Evolutionary conservation across 2,113 vertebrate genomes (phyloP).

Genomic region (Propithecus coquereli): DNA sequence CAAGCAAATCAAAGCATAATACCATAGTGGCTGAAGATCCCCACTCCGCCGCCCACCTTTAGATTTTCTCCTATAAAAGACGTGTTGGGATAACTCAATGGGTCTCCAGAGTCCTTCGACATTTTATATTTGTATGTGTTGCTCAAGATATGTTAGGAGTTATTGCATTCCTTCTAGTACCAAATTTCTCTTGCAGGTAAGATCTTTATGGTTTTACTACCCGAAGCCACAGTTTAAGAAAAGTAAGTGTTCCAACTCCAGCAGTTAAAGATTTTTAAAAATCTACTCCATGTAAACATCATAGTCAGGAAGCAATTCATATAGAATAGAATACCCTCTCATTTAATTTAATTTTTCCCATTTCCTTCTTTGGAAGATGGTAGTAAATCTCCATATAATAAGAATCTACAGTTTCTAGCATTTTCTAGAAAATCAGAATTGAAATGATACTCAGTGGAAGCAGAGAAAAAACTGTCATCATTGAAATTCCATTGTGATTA

Average conservation of each 20-base stretch:
- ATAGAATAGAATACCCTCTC: background rate
- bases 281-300: background rate
- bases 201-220: slow-evolving; percentile 1
- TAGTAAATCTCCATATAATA: slow-evolving; percentile 24
- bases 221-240: background rate
- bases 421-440: slow-evolving; percentile 32
- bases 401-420: background rate
- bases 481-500: background rate
- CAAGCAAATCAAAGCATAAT: slow-evolving; percentile 37
- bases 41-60: background rate
- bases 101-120: background rate
- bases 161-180: background rate
- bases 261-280: background rate
- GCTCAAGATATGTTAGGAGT: background rate
- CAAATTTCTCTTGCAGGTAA: slow-evolving; percentile 7
- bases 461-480: background rate
- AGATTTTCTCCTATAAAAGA: background rate
- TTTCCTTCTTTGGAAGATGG: slow-evolving; percentile 21
- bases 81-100: background rate
- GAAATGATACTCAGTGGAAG: background rate
- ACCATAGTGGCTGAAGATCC: background rate
- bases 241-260: background rate
- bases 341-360: background rate
- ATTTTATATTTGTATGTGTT: background rate
- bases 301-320: background rate